Base-by-base conservation (phyloP, 53 echinoderm and acorn worm genomes). In the Holothuria leucospilota region DNA sequence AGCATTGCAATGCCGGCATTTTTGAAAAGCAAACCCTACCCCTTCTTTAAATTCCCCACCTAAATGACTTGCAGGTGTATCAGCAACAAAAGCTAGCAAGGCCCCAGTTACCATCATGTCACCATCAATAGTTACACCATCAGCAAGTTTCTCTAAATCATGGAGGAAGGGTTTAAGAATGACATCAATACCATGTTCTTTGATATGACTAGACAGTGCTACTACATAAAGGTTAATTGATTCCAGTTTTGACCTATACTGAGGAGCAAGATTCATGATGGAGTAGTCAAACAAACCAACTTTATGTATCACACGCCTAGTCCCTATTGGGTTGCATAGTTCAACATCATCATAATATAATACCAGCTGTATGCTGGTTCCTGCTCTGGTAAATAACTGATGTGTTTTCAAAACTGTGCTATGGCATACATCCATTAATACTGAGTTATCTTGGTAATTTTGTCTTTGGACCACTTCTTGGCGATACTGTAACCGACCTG, bases 341-440 rank as follows among this genome's bases (percentile, higher is more conserved):
- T 86, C 86, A 58, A 86, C 42, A 38, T 86, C 86, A 86, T 74
- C 86, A 39, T 75, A 73, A 62, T 86, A 86, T 85, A 85, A 70
- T 66, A 85, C 60, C 34, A 86, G 38, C 18, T 40, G 58, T 61
- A 75, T 82, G 59, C 52, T 42, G 58, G 77, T 51, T 77, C 58
- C 51, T 40, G 40, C 40, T 40, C 40, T 40, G 40, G 40, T 5
- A 40, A 40, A 40, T 40, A 40, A 40, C 40, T 40, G 40, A 40
- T 40, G 40, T 40, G 40, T 40, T 40, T 40, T 40, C 7, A 40
- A 40, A 40, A 40, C 40, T 40, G 40, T 40, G 40, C 40, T 7
- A 40, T 40, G 40, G 40, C 40, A 4, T 40, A 40, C 40, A 40
- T 40, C 40, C 40, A 40, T 40, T 40, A 40, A 40, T 40, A 40